Conservation (phyloP, 2,888 invertebrate genomes). For the Epistrophe eligans region DNA sequence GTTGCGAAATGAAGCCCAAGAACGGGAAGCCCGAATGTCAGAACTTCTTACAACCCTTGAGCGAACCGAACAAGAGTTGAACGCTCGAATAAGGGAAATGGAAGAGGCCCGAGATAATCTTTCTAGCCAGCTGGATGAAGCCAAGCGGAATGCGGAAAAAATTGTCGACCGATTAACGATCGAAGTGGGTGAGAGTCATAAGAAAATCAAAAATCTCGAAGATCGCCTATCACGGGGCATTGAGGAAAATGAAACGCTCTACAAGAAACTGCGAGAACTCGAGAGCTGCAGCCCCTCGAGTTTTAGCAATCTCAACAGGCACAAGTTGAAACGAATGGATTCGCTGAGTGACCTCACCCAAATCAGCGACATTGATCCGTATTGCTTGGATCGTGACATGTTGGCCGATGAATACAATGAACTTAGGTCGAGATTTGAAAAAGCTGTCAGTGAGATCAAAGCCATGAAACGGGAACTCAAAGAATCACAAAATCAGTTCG, state of each 20-base stretch:
- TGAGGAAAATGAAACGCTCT: constrained; percentile 91
- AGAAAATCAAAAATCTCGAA: constrained; percentile 83
- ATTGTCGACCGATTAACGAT: constrained; percentile 88
- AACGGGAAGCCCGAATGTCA: constrained; percentile 90
- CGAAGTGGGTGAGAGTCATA: constrained; percentile 89
- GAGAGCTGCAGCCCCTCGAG: constrained; percentile 85
- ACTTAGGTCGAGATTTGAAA: constrained; percentile 90
- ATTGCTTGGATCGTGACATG: constrained; percentile 89
- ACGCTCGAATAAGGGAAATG: constrained; percentile 88
- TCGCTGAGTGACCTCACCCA: constrained; percentile 93
- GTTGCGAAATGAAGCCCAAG: constrained; percentile 89
- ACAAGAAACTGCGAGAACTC: constrained; percentile 89
- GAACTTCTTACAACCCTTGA: constrained; percentile 91
- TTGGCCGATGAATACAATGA: constrained; percentile 93
- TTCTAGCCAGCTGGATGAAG: constrained; percentile 87
- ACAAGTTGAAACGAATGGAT: constrained; percentile 87
- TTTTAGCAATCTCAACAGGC: constrained; percentile 82
- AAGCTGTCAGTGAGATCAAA: constrained; percentile 92
- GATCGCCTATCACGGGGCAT: constrained; percentile 87
- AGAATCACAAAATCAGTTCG: constrained; percentile 91
- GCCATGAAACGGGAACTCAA: constrained; percentile 92
- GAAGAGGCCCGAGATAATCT: constrained; percentile 88
- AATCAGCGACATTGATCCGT: constrained; percentile 90
- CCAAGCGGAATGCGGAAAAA: constrained; percentile 89
- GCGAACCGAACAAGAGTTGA: constrained; percentile 90